Conservation (phyloP, 2,113 vertebrate genomes). For the Erinaceus europaeus region DNA sequence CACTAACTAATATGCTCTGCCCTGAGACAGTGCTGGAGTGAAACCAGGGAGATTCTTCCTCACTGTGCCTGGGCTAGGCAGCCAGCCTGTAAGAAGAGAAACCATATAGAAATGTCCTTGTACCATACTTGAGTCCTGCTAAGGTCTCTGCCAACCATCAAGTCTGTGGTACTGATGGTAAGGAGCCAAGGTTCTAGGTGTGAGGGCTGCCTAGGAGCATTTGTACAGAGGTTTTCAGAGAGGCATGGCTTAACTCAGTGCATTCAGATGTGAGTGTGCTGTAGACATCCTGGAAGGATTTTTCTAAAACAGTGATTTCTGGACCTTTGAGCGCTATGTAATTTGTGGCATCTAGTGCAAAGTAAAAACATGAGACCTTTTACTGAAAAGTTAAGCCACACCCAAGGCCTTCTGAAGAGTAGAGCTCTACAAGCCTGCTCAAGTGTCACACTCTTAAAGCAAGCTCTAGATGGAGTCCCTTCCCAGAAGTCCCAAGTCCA, state of each 20-base stretch:
- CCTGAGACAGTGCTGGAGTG: no score
- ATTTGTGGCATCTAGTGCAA: not conserved
- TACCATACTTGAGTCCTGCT: not conserved
- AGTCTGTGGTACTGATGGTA: not conserved
- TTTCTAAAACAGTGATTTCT: not conserved
- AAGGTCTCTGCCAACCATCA: not conserved
- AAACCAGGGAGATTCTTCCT: no score
- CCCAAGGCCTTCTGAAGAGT: not conserved
- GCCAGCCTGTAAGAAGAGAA: not conserved
- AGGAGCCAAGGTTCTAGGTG: no score
- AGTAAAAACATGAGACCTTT: not conserved
- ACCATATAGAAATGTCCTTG: not conserved
- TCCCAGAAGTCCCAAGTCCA: no score
- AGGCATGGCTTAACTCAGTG: not conserved
- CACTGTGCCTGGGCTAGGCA: no score
- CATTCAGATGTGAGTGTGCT: not conserved
- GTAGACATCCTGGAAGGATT: not conserved
- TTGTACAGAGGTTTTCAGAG: not conserved
- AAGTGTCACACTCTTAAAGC: not conserved
- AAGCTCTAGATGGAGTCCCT: no score
- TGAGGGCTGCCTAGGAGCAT: not conserved
- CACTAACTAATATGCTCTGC: not conserved
- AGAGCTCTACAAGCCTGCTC: not conserved
- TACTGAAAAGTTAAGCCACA: not conserved
- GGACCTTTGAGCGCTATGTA: not conserved